Evolutionary conservation across 2,888 invertebrate species (phyloP), one percentile per base, ranked within the genome.

Genomic region (Villa cingulata): DNA sequence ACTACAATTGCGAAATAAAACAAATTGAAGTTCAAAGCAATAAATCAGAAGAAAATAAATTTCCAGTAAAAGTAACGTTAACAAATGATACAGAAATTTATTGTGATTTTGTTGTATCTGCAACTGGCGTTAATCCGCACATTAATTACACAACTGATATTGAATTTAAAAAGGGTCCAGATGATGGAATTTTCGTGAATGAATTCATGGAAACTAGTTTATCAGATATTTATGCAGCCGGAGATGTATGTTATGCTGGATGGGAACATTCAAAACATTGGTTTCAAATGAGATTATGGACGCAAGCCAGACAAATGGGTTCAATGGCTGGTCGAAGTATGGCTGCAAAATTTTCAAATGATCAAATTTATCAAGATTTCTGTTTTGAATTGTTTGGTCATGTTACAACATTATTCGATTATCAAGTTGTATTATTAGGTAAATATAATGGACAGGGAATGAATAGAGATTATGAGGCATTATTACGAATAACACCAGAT

Each of bases 321-420:
- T 77, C 79, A 46, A 94, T 90, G 74, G 92, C 89, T 20, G 96
- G 91, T 0, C 86, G 86, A 65, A 81, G 85, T 48, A 96, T 99
- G 88, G 76, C 78, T 51, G 78, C 77, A 1, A 70, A 70, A 53
- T 61, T 75, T 9, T 73, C 68, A 14, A 72, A 75, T 9, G 79
- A 86, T 66, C 72, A 74, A 54, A 74, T 86, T 15, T 70, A 82
- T 48, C 87, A 85, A 70, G 97, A 97, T 66, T 94, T 97, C 66
- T 91, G 91, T 64, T 98, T 99, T 72, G 98, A 98, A 70, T 70
- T 98, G 34, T 99, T 98, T 63, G 84, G 94, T 1, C 98, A 99
- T 70, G 89, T 92, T 17, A 99, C 98, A 1, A 81, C 79, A 53
- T 83, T 99, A 56, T 98, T 95, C 72, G 92, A 90, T 4, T 87